Evolutionary conservation across 2,113 vertebrate genomes (phyloP), one percentile per base, ranked within the genome.

Genomic region (Eptesicus fuscus): DNA sequence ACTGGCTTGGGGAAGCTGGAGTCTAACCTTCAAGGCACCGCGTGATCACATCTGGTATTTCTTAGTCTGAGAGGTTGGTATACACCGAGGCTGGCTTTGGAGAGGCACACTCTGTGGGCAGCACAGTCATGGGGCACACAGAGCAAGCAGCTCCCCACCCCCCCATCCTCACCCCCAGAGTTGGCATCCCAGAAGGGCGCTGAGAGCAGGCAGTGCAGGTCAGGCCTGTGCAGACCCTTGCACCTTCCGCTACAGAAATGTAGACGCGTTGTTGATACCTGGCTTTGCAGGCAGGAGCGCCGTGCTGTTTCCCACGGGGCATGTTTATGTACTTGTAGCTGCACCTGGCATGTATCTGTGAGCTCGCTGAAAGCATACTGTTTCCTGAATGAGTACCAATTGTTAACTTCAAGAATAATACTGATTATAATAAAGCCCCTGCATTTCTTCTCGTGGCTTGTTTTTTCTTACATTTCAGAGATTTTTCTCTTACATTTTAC

Each of bases 391-490:
- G 65, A 47, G 4, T 40, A 40, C 56, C 63, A 28, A 11, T 74
- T 42, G 11, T 82, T 47, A 40, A n/a, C n/a, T 18, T 76, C 44
- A 20, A 96, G 69, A 84, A 53, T 30, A 61, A 79, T 56, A 12
- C 51, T 16, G 73, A 70, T 88, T 67, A 13, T 40, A 93, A 95
- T 95, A 94, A 96, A 96, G 42, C n/a, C 18, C 51, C 67, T 51
- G 76, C 77, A 71, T 94, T 61, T 93, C 71, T 91, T 56, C 82
- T 86, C 32, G 3, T 2, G 8, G 17, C 35, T 40, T 63, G 83
- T 77, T 42, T 67, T 76, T 51, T 28, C 73, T 88, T 37, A 0
- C 5, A 4, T 83, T 42, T 69, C 88, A 83, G 88, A 93, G 49
- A 47, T 53, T 71, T 65, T 44, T 51, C 6, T 12, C 40, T 25